Evolutionary conservation across 2,888 invertebrate species (phyloP), one percentile per base, ranked within the genome.

Genomic region (Charanyca ferruginea): DNA sequence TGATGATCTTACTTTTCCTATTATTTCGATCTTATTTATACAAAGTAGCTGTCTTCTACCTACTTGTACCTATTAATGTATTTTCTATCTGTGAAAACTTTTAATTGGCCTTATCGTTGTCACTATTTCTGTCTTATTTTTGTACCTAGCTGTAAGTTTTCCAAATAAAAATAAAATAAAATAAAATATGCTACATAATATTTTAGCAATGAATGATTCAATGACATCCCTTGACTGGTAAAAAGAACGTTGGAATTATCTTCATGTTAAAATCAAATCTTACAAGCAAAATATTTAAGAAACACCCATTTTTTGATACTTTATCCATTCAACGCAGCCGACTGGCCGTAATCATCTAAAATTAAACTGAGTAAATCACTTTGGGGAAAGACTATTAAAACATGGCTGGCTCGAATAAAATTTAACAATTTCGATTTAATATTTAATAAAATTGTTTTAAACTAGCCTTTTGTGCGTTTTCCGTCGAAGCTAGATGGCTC

Each of bases 351-450:
- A 73, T 78, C 42, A 59, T 55, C 58, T 67, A 67, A 67, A 79
- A 77, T 81, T 67, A 64, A 59, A 62, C 53, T 41, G 20, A 55
- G 52, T 51, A 61, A 71, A 77, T 77, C 54, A 59, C 53, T 77
- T 58, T 13, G 2, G 20, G n/a, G n/a, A 28, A 59, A 41, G 23
- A 48, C 42, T 59, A 38, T 38, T 61, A 57, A 66, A 54, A 57
- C 59, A 16, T 59, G 44, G 23, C 16, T 41, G 23, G 28, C 52
- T 44, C n/a, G n/a, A 59, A 62, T 42, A 38, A 52, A 73, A 42
- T 73, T 58, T 51, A 25, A 65, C 18, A 28, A 57, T 52, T 73
- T 48, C 16, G 8, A 41, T 61, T 23, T 9, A 18, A 13, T 22
- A 47, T 23, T 38, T 23, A 8, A 35, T 1, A 35, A n/a, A 20